A percentile compares a stretch with the other conserved stretches of the same genome.
phyloP scores from a whole-genome alignment of 2,888 invertebrate species.

The Sarcophaga variegata region DNA sequence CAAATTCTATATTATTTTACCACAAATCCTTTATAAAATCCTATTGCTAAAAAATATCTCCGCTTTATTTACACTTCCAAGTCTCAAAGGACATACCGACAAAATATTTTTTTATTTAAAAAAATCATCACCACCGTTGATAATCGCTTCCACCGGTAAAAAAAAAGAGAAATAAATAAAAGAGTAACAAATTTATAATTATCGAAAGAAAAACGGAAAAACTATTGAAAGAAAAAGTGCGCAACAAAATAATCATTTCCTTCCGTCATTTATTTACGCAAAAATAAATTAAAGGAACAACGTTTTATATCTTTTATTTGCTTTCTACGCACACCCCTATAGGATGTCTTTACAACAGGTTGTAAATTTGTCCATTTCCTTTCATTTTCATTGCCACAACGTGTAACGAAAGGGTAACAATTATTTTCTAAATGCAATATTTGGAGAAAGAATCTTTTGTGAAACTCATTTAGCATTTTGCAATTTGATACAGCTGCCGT shows the following conservation, averaged over 20 bases:
- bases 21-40: too few relatives aligned
- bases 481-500: slow-evolving; percentile 62
- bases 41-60: too few relatives aligned
- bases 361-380: slow-evolving; percentile 38
- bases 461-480: slow-evolving; percentile 38
- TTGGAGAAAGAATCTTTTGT: not conserved
- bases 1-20: too few relatives aligned
- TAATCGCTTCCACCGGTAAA: slow-evolving; percentile 17
- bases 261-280: slow-evolving; percentile 52
- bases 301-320: slow-evolving; percentile 7
- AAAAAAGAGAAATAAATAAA: not conserved
- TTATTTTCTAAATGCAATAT: not conserved
- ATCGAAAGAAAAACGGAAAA: not conserved
- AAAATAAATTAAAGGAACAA: slow-evolving; percentile 9
- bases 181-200: not conserved
- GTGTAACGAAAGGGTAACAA: slow-evolving; percentile 45
- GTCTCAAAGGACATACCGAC: not conserved
- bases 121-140: not conserved
- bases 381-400: slow-evolving; percentile 17
- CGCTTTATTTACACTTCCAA: not conserved
- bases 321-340: not conserved
- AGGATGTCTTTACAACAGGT: slow-evolving; percentile 60
- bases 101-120: not conserved
- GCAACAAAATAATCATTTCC: slow-evolving; percentile 59
- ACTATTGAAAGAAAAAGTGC: slow-evolving; percentile 50